Evolutionary conservation across 2,113 vertebrate genomes (phyloP).

Genomic region (Neotragus pygmaeus): DNA sequence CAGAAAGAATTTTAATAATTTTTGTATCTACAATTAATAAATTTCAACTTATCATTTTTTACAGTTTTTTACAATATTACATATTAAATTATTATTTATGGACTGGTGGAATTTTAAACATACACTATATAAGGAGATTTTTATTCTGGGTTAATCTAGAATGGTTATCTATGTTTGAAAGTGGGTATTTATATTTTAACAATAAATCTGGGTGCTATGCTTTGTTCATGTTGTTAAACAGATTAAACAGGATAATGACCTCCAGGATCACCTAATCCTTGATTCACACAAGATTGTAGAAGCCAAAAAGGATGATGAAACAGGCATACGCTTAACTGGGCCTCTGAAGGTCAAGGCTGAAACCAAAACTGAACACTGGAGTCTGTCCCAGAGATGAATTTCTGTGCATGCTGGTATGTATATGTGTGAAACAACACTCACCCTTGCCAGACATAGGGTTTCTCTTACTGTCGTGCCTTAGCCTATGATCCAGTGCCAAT

Average conservation of each 20-base stretch:
- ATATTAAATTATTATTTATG: neutral
- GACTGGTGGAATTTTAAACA: neutral
- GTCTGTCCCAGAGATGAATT: neutral
- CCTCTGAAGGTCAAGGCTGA: neutral
- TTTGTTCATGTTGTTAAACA: neutral
- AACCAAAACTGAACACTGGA: too few species aligned
- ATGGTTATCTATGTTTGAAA: neutral
- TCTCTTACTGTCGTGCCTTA: neutral
- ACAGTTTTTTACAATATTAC: neutral
- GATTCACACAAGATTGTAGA: fast-evolving
- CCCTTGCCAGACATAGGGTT: neutral
- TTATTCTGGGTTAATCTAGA: neutral
- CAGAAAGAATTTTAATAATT: neutral
- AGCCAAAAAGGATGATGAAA: neutral
- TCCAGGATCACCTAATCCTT: neutral
- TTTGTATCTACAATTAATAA: neutral
- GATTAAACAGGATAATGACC: neutral
- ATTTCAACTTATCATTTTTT: neutral
- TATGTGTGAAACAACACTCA: neutral
- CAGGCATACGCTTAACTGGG: neutral
- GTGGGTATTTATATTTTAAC: too few species aligned
- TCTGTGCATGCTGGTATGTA: fast-evolving
- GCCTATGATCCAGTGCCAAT: neutral
- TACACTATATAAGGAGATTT: neutral
- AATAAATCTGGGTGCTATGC: neutral